These are phyloP conservation scores for Pipistrellus pipistrellus DNA, from an alignment of 2,797 vertebrate species.

Conservation along the genomic window DNA sequence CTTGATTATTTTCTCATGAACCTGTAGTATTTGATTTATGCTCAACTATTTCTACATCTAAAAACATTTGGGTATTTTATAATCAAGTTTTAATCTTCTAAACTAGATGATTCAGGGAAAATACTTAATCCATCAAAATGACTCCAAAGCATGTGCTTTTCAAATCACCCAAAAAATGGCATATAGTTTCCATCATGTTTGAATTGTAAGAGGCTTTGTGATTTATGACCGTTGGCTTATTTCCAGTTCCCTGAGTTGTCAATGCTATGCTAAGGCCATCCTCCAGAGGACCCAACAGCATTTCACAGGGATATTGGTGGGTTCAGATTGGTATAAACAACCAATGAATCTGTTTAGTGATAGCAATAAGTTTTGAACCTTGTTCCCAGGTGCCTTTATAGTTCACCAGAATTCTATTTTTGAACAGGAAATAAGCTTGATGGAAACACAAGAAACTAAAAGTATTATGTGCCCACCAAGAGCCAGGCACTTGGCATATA, in stretches of 20 bases:
- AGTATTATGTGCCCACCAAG: not conserved
- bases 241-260: slow-evolving; percentile 78
- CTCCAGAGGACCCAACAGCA: slow-evolving; percentile 70
- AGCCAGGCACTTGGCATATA: slow-evolving; percentile 22
- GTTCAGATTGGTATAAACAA: slow-evolving; percentile 68
- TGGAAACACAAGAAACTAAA: slow-evolving; percentile 55
- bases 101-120: slow-evolving; percentile 82
- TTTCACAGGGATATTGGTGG: slow-evolving; percentile 63
- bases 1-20: slow-evolving; percentile 79
- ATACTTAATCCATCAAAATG: slow-evolving; percentile 85
- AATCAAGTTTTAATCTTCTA: slow-evolving; percentile 84
- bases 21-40: slow-evolving; percentile 79
- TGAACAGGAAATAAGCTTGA: slow-evolving; percentile 14
- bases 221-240: slow-evolving; percentile 83
- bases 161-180: slow-evolving; percentile 80
- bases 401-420: slow-evolving; percentile 54
- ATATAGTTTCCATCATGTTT: slow-evolving; percentile 81
- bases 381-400: slow-evolving; percentile 39
- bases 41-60: slow-evolving; percentile 72
- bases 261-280: slow-evolving; percentile 76
- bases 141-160: slow-evolving; percentile 84
- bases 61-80: slow-evolving; percentile 80
- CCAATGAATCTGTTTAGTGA: slow-evolving; percentile 57
- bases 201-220: slow-evolving; percentile 72
- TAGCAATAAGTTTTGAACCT: slow-evolving; percentile 31